phyloP scores from a whole-genome alignment of 2,113 vertebrate species.

The Scartelaos histophorus region DNA sequence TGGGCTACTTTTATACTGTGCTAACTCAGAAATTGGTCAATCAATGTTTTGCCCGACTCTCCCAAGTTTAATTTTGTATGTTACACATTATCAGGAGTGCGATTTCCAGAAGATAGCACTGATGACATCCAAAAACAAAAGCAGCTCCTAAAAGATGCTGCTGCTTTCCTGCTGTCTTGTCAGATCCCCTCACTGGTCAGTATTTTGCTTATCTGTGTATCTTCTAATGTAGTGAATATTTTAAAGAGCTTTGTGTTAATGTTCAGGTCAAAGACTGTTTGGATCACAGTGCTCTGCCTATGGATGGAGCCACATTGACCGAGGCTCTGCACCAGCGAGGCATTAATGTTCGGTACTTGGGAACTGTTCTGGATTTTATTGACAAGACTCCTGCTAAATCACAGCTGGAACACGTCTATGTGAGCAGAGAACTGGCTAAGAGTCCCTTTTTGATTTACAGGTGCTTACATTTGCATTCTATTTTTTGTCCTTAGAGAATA shows the following conservation, averaged over 20 bases:
- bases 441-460: background rate
- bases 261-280: slow-evolving; percentile 93
- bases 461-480: background rate
- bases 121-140: slow-evolving; percentile 96
- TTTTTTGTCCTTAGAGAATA: slow-evolving; percentile 83
- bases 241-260: background rate
- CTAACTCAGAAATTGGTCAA: background rate
- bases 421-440: slow-evolving; percentile 66
- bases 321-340: slow-evolving; percentile 95
- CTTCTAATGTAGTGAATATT: background rate
- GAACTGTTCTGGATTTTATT: slow-evolving; percentile 88
- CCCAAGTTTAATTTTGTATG: background rate
- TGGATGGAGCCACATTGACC: slow-evolving; percentile 91
- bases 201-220: background rate
- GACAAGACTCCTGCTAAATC: slow-evolving; percentile 82
- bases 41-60: background rate
- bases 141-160: slow-evolving; percentile 92
- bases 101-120: slow-evolving; percentile 85
- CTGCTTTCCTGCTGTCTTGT: slow-evolving; percentile 91
- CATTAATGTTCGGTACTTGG: slow-evolving; percentile 94
- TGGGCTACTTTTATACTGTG: no score
- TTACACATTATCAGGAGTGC: slow-evolving; percentile 81
- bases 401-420: slow-evolving; percentile 92
- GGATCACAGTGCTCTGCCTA: slow-evolving; percentile 90
- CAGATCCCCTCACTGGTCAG: slow-evolving; percentile 95